phyloP scores from a whole-genome alignment of 1,140 invertebrate genomes.

The Teleopsis dalmanni region DNA sequence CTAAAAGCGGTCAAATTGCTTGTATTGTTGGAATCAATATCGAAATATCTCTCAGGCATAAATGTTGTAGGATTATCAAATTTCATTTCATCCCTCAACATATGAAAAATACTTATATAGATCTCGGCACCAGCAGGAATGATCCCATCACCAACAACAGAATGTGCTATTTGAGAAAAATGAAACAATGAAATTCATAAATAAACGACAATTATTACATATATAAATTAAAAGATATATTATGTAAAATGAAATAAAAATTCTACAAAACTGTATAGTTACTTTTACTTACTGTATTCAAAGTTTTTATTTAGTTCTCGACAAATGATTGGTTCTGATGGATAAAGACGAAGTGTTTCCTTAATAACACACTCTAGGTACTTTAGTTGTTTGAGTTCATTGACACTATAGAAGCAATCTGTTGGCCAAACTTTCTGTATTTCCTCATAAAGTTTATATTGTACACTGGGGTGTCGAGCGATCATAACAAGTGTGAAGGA shows the following conservation, averaged over 20 bases:
- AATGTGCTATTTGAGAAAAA: conserved; percentile 15
- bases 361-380: conserved; percentile 56
- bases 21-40: conserved; percentile 38
- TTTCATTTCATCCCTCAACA: conserved; percentile 3
- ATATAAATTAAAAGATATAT: background rate
- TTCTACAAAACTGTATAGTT: background rate
- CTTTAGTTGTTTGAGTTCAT: conserved; percentile 25
- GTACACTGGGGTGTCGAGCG: conserved; percentile 51
- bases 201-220: too few relatives aligned
- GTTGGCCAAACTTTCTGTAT: conserved; percentile 50
- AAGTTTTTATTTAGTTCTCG: conserved; percentile 49
- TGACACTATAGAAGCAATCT: conserved; percentile 15
- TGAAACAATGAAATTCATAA: too few relatives aligned
- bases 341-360: conserved; percentile 55
- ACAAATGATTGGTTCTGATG: conserved; percentile 59
- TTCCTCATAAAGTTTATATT: conserved; percentile 54
- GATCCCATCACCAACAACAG: conserved; percentile 15
- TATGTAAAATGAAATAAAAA: background rate
- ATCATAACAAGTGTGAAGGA: conserved; percentile 51
- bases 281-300: conserved; percentile 5
- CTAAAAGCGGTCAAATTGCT: conserved; percentile 62
- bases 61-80: conserved; percentile 42
- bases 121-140: conserved; percentile 29
- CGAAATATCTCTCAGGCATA: conserved; percentile 56
- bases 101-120: conserved; percentile 31